phyloP scores from a whole-genome alignment of 2,888 invertebrate species.

The Eupithecia inturbata region DNA sequence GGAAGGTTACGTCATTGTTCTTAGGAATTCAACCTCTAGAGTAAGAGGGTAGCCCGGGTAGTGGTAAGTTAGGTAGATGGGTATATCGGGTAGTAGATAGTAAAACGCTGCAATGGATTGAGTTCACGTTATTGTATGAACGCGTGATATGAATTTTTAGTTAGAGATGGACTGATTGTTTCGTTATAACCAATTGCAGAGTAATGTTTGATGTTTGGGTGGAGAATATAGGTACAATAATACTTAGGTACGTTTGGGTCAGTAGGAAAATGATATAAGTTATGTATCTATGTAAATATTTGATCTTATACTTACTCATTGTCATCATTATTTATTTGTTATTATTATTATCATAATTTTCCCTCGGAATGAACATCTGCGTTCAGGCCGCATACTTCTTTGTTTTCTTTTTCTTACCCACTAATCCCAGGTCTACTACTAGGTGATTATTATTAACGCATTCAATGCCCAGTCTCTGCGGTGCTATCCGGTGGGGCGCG shows the following conservation, averaged over 20 bases:
- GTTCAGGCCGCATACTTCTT: too few species aligned
- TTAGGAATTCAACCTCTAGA: constrained; percentile 48
- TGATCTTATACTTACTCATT: neutral
- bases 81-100: constrained; percentile 2
- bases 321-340: too few species aligned
- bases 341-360: too few species aligned
- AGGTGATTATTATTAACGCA: too few species aligned
- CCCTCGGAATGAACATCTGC: too few species aligned
- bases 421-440: too few species aligned
- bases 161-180: neutral
- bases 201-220: neutral
- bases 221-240: neutral
- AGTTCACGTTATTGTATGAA: constrained; percentile 11
- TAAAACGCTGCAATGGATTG: constrained; percentile 10
- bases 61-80: neutral
- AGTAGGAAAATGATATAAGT: neutral
- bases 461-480: too few species aligned
- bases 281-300: neutral
- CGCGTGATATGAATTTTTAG: constrained; percentile 10
- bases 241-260: neutral
- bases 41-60: constrained; percentile 15
- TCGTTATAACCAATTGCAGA: neutral
- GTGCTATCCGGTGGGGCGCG: too few species aligned
- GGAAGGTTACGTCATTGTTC: constrained; percentile 53
- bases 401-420: too few species aligned